Conservation (phyloP, 2,113 vertebrate genomes). For the Mohoua ochrocephala region DNA sequence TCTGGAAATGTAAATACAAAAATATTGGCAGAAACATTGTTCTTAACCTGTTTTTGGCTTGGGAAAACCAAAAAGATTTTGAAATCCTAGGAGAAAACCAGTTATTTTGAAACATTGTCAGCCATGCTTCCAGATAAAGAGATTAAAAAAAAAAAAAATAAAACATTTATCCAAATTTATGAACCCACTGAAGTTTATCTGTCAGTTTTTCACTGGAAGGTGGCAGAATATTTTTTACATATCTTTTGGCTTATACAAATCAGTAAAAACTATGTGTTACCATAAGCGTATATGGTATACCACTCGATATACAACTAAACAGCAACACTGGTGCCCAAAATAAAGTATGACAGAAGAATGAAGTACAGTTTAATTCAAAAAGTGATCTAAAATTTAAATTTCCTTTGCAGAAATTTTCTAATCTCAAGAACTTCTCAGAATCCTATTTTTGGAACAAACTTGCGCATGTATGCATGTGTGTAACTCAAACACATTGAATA, state of each 20-base stretch:
- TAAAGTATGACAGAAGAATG: background rate
- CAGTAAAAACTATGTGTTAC: background rate
- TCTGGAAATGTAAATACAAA: background rate
- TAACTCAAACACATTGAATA: background rate
- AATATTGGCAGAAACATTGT: background rate
- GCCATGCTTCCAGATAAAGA: background rate
- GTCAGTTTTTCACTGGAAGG: background rate
- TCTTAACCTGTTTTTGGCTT: background rate
- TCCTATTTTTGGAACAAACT: background rate
- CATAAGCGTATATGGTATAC: background rate
- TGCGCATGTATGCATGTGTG: background rate
- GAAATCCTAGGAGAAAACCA: background rate
- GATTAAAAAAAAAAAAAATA: background rate
- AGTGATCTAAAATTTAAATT: background rate
- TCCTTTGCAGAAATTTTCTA: background rate
- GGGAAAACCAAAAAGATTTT: background rate
- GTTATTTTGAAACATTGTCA: background rate
- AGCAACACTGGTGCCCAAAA: background rate
- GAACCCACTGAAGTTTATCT: background rate
- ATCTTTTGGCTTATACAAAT: background rate
- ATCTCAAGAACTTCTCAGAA: background rate
- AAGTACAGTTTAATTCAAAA: background rate
- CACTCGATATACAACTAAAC: background rate
- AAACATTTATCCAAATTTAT: background rate
- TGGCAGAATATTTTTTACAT: background rate